Evolutionary conservation across 2,888 invertebrate species (phyloP), one percentile per base, ranked within the genome.

Genomic region (Exocentrus adspersus): DNA sequence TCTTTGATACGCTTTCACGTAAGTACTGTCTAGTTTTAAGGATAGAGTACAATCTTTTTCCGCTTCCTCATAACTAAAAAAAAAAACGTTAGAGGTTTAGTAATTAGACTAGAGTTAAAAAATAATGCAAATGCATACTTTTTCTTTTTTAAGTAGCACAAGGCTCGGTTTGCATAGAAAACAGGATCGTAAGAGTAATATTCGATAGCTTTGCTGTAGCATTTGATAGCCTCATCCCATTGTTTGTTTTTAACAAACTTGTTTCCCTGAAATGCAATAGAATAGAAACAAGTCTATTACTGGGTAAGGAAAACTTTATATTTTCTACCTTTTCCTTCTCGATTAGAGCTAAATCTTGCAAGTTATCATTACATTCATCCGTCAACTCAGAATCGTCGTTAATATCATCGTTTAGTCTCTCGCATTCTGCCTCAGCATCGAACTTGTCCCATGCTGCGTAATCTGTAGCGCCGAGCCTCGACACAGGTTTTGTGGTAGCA

Each of bases 201-300:
- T 63, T 92, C 89, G 37, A 98, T 95, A 0, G 98, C 98, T 78
- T 91, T 88, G 42, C 90, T 90, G 80, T 98, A 99, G 79, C 92
- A 92, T 4, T 87, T 83, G 62, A 97, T 90, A 0, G 98, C 98
- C 70, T 92, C 90, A 19, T 89, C 87, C 88, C 93, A 98, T 76
- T 94, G 89, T 72, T 91, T 87, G 30, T 85, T 80, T 75, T 90
- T 91, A 16, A 96, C 95, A 79, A 88, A 89, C 71, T 84, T 85
- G 81, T 98, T 98, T 16, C 98, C 98, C 86, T 90, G 79, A 41
- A 84, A 85, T 73, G 53, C 71, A 41, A 42, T 37, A n/a, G 12
- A 41, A 42, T 30, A 43, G 1, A 24, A 7, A 24, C 24, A 24
- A 7, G 24, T 24, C 3, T 24, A 7, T 24, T 24, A 24, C 7